These are phyloP conservation scores for Patiria pectinifera DNA, from an alignment of 53 echinoderm and acorn worm genomes.

Conservation along the genomic window DNA sequence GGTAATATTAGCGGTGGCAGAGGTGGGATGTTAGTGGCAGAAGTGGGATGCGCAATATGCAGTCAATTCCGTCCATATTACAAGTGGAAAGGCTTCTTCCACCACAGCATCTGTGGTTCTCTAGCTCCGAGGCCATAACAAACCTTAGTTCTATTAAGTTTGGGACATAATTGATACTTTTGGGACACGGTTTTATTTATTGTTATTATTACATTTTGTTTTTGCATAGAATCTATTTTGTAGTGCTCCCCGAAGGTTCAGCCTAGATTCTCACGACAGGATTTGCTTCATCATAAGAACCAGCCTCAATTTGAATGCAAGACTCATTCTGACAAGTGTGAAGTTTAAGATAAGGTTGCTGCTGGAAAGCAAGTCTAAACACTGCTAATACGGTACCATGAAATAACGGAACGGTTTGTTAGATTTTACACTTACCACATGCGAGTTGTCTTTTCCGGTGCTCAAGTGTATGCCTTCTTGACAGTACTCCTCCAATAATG, in stretches of 20 bases:
- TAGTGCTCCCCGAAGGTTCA: not conserved
- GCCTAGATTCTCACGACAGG: not conserved
- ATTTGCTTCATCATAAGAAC: not conserved
- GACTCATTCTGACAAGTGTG: not conserved
- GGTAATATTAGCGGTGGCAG: not conserved
- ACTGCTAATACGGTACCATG: too few species aligned
- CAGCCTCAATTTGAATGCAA: not conserved
- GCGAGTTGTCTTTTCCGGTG: conserved; percentile 85
- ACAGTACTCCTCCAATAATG: conserved; percentile 90
- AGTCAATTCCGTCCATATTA: too few species aligned
- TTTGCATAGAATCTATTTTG: not conserved
- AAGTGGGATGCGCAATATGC: too few species aligned
- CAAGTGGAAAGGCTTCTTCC: too few species aligned
- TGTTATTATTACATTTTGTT: not conserved
- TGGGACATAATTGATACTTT: too few species aligned
- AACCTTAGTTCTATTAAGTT: too few species aligned
- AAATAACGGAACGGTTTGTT: not conserved
- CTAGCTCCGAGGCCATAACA: too few species aligned
- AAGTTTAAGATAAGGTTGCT: not conserved
- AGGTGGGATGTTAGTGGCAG: not conserved
- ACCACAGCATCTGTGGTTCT: too few species aligned
- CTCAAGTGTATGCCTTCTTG: conserved; percentile 84
- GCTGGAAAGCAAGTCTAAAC: too few species aligned
- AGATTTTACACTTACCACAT: conserved; percentile 79
- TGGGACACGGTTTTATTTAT: not conserved